These are phyloP conservation scores for Papilio protenor DNA, from an alignment of 2,888 invertebrate species.

Conservation along the genomic window DNA sequence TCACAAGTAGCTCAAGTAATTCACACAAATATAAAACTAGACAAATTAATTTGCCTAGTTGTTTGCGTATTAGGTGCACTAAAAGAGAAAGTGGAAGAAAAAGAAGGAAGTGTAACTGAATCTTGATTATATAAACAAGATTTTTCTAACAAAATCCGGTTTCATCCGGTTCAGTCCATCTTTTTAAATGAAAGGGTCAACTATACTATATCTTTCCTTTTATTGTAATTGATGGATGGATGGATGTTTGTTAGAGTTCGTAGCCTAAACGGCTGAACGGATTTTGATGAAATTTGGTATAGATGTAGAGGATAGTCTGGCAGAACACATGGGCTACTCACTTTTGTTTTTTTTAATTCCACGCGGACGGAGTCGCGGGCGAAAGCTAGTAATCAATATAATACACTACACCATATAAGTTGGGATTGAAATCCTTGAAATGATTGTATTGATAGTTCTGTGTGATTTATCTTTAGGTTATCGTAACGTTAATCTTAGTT, in stretches of 20 bases:
- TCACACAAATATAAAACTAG: not conserved
- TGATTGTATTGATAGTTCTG: not conserved
- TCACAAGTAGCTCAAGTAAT: not conserved
- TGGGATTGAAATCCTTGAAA: not conserved
- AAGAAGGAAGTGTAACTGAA: not conserved
- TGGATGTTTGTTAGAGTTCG: too few relatives aligned
- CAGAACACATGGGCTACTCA: too few relatives aligned
- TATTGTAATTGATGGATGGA: too few relatives aligned
- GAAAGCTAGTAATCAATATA: not conserved
- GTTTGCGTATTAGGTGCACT: not conserved
- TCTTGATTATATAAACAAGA: not conserved
- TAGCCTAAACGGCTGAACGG: too few relatives aligned
- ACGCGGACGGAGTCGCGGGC: too few relatives aligned
- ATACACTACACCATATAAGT: not conserved
- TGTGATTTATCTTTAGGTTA: constrained; percentile 3
- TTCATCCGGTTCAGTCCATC: not conserved
- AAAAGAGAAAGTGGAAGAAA: not conserved
- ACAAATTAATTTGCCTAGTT: not conserved
- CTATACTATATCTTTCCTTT: not conserved
- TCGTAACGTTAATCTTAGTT: not conserved
- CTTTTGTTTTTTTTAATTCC: too few relatives aligned
- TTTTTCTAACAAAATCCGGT: not conserved
- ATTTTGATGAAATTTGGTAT: too few relatives aligned
- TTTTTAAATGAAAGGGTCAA: not conserved
- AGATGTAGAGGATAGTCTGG: too few relatives aligned